Conservation (phyloP, 2,888 invertebrate species). For the Lasiommata megera region DNA sequence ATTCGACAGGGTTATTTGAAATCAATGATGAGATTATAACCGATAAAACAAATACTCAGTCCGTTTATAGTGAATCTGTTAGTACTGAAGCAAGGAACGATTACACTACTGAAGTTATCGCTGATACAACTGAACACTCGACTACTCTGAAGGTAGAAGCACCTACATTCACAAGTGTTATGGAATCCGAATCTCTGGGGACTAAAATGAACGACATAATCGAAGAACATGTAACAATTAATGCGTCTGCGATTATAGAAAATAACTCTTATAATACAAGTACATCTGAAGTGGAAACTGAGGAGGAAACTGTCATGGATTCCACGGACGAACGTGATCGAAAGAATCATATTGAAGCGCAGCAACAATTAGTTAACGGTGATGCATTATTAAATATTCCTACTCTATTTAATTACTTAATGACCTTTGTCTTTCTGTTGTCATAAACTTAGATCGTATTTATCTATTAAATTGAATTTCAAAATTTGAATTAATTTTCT, state of each 20-base stretch:
- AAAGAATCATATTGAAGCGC: constrained; percentile 31
- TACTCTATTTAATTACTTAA: constrained; percentile 8
- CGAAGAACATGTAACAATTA: constrained; percentile 8
- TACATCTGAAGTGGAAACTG: constrained; percentile 14
- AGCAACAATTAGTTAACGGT: constrained; percentile 28
- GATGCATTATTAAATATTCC: constrained; percentile 16
- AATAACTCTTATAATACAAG: not conserved
- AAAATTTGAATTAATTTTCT: not conserved
- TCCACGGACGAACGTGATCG: constrained; percentile 16
- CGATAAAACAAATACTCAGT: no score
- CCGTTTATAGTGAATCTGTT: not conserved
- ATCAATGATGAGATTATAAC: not conserved
- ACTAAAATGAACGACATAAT: constrained; percentile 7
- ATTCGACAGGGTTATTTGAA: not conserved
- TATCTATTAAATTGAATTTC: not conserved
- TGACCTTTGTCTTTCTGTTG: constrained; percentile 12
- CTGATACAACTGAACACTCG: not conserved
- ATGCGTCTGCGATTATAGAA: constrained; percentile 13
- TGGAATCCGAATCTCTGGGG: constrained; percentile 17
- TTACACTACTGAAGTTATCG: not conserved
- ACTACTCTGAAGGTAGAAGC: not conserved
- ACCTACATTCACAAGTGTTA: constrained; percentile 5
- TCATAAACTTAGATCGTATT: constrained; percentile 6
- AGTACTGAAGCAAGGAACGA: not conserved
- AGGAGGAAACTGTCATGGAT: constrained; percentile 14